phyloP scores from a whole-genome alignment of 2,113 vertebrate species.

The Capreolus pygargus region DNA sequence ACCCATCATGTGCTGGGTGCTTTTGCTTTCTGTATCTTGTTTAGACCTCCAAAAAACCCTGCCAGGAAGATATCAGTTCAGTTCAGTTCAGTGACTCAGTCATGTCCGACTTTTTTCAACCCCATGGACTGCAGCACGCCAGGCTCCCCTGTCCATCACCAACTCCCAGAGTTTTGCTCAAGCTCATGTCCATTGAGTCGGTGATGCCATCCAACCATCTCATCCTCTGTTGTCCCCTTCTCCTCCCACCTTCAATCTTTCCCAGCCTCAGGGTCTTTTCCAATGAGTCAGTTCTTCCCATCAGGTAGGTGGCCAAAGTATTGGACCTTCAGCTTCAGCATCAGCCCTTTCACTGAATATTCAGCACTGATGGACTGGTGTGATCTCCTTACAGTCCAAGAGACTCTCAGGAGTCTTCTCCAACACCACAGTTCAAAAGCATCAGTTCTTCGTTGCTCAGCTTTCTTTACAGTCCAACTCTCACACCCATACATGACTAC shows the following conservation, averaged over 20 bases:
- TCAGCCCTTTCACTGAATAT: neutral
- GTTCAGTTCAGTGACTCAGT: neutral
- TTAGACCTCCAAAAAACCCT: neutral
- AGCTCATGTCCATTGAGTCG: neutral
- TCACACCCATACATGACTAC: neutral
- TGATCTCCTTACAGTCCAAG: neutral
- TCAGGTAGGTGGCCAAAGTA: neutral
- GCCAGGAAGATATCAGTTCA: neutral
- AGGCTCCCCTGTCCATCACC: neutral
- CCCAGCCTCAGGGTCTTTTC: neutral
- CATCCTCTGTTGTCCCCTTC: accelerated
- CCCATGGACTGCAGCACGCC: neutral
- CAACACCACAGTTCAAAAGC: neutral
- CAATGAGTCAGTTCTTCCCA: neutral
- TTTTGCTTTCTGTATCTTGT: neutral
- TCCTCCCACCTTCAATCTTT: neutral
- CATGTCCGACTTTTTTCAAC: accelerated
- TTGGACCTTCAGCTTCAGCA: neutral
- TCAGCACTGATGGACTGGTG: neutral
- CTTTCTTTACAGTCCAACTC: neutral
- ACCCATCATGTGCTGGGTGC: neutral
- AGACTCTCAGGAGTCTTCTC: neutral
- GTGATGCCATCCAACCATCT: neutral
- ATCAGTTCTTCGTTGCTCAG: neutral
- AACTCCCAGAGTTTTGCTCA: neutral